Base-by-base conservation (phyloP, 1,140 invertebrate genomes). In the Dendroctonus valens region DNA sequence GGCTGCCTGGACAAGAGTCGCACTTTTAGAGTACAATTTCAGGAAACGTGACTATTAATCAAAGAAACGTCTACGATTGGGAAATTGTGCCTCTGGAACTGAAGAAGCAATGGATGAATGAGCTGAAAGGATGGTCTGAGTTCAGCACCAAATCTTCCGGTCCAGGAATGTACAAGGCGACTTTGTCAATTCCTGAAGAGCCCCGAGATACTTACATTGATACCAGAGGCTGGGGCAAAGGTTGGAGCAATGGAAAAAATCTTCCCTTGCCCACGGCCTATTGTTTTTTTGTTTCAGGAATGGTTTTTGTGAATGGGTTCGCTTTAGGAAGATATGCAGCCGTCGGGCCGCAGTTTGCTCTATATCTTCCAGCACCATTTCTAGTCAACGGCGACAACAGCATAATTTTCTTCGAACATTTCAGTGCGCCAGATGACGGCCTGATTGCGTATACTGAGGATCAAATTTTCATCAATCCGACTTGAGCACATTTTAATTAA, bases 241-340 rank as follows among this genome's bases (percentile, higher is more conserved):
- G 87, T 26, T 75, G 12, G 11, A 6, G 5, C 11, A 38, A 46
- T 14, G 9, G 0, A 12, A 7, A 8, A 46, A 15, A 46, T 8
- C 42, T 46, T 46, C 12, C 0, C 38, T 50, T 11, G 39, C 38
- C 8, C 15, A 59, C n/a, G 26, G 46, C 15, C 6, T 3, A 37
- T 40, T 49, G n/a, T 12, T 39, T 38, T 12, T 6, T 39, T 59
- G 15, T 49, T 65, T 49, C 41, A 77, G 87, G 87, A 12, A 76
- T 85, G 48, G 84, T 85, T 8, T 81, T 87, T 67, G 70, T 89
- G 3, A 88, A 88, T 77, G 85, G 84, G 5, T 83, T 85, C 70
- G 84, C 86, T 70, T 68, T 89, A 41, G 87, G 86, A 9, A 73
- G 86, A 59, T 87, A 87, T 71, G 74, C 73, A 12, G 72, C 72